Base-by-base conservation (phyloP, 2,113 vertebrate genomes). In the Zapus hudsonius region DNA sequence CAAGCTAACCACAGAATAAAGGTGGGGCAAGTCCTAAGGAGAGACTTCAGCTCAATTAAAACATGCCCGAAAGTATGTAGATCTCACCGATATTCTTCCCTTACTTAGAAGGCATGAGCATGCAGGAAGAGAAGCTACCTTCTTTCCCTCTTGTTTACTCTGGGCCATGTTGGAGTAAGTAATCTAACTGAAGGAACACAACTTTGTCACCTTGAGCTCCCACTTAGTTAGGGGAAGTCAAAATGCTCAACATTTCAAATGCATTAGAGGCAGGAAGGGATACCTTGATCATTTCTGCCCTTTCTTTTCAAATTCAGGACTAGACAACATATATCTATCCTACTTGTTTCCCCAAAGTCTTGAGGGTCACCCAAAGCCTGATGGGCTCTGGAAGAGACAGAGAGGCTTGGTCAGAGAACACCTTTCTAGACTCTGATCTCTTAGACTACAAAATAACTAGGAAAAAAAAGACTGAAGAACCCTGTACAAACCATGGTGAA, bases 21-120 rank as follows among this genome's bases (percentile, higher is more conserved):
- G 72, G 69, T 64, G 79, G 47, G 42, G 74, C 8, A 17, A 20
- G 29, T 52, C 23, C 25, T 27, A 22, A 55, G 31, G 17, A 66
- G 81, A 87, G 81, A 76, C 13, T 25, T 70, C 29, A 82, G 89
- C n/a, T 13, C 42, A 52, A 42, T 40, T 40, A 89, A 91, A 86
- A 42, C 40, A n/a, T n/a, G 25, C 44, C 74, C 8, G 12, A 38
- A 78, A 88, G 29, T 15, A 16, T 19, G 2, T 61, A 13, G 7
- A 20, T 47, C 44, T 80, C 78, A 75, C 38, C 36, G 4, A 13
- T 36, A 59, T 64, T 61, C 61, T 90, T 33, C 16, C 20, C 78
- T 29, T 66, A n/a, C 47, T 91, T 19, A 40, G 29, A 38, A 38
- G 42, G 5, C 9, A 4, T 8, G 8, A 55, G 63, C 20, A 75